phyloP scores from a whole-genome alignment of 2,113 vertebrate genomes.

The Seriola aureovittata region DNA sequence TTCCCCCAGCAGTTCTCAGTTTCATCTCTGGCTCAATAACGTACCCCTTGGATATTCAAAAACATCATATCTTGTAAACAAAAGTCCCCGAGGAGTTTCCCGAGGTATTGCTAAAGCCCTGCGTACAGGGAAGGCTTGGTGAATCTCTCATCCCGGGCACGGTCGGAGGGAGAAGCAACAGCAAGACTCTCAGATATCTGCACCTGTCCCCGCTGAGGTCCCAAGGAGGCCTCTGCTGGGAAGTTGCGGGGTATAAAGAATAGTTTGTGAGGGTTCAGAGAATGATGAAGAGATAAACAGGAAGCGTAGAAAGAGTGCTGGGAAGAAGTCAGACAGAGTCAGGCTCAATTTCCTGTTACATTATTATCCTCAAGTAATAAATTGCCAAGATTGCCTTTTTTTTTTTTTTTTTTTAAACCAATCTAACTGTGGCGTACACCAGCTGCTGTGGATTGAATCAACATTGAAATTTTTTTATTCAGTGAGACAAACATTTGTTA shows the following conservation, averaged over 20 bases:
- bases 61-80: slow-evolving; percentile 1
- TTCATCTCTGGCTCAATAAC: too few relatives aligned
- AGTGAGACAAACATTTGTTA: background rate
- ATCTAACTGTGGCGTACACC: background rate
- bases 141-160: slow-evolving; percentile 27
- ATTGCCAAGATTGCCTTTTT: background rate
- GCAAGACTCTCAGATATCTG: slow-evolving; percentile 71
- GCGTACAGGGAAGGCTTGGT: background rate
- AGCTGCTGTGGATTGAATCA: background rate
- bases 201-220: slow-evolving; percentile 73
- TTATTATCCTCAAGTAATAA: slow-evolving; percentile 5
- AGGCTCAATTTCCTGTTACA: slow-evolving; percentile 39
- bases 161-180: slow-evolving; percentile 9
- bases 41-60: background rate
- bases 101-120: background rate
- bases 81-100: slow-evolving; percentile 56
- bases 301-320: background rate
- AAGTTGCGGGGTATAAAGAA: slow-evolving; percentile 10
- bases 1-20: background rate
- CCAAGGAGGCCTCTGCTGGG: slow-evolving; percentile 28
- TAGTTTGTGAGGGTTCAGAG: slow-evolving; percentile 13
- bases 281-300: slow-evolving; percentile 6
- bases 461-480: background rate
- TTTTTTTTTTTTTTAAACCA: background rate
- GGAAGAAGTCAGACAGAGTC: slow-evolving; percentile 41